Base-by-base conservation (phyloP, 2,888 invertebrate species). In the Spisula solida region DNA sequence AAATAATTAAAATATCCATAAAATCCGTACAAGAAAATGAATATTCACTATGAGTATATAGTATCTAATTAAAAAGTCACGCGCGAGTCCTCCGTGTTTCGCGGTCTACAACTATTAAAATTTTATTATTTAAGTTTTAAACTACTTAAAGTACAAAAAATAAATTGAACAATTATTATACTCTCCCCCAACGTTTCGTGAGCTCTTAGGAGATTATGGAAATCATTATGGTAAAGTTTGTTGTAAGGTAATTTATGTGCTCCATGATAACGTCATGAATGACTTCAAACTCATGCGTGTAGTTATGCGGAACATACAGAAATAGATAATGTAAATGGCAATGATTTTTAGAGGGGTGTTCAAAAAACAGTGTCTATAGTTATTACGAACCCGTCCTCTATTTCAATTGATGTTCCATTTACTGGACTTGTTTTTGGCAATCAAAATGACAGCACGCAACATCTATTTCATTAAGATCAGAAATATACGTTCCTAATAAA, bases 261-360 rank as follows among this genome's bases (percentile, higher is more conserved):
- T 20, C 41, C 1, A 25, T 34, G 25, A 78, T 31, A 78, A n/a
- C 29, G 78, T 31, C 20, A 34, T 80, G 29, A 25, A 80, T 80
- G 34, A 47, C 20, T 80, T 25, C 47, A 80, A 80, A 41, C 20
- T 48, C 80, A 80, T 80, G 80, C 48, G 48, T 47, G 48, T 51
- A 48, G 48, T 80, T 80, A 80, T 14, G 79, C 47, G 47, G 31
- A 47, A 34, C 47, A 10, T 34, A 80, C 48, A 51, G 34, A 48
- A 80, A 80, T 80, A 80, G 48, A 48, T 80, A 25, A 80, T 12
- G 47, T 2, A 14, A 29, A 12, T 66, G 34, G 75, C 31, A 75
- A 81, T 81, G 81, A 81, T 60, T 81, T 81, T 81, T 55, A 56
- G 56, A 34, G 56, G 81, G 81, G 18, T 60, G 34, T 55, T 31